phyloP scores from a whole-genome alignment of 2,888 invertebrate genomes.

The Drosophila longiperda region DNA sequence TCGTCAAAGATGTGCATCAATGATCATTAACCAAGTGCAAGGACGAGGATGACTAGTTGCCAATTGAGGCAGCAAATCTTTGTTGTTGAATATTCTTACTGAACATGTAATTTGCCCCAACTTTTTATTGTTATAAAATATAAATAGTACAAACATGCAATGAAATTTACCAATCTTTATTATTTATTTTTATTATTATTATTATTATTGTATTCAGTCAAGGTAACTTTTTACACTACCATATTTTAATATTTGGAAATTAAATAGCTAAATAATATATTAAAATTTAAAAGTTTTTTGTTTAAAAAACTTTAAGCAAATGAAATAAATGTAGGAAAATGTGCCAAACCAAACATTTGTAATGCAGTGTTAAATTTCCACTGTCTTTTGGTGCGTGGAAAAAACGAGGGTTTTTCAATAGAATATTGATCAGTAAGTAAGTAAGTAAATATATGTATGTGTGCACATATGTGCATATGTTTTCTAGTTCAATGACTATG shows the following conservation, averaged over 20 bases:
- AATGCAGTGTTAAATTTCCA: neutral
- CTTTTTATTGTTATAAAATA: neutral
- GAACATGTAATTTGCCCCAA: neutral
- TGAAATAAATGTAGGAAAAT: neutral
- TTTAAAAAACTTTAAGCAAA: no score
- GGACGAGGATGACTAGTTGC: slow-evolving; percentile 16
- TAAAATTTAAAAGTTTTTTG: neutral
- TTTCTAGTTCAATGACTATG: neutral
- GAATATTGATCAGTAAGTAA: neutral
- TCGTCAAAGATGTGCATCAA: slow-evolving; percentile 7
- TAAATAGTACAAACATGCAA: neutral
- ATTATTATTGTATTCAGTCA: no score
- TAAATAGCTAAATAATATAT: neutral
- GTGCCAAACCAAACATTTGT: neutral
- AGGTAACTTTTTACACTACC: neutral
- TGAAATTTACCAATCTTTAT: no score
- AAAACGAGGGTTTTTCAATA: neutral
- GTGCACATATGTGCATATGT: neutral
- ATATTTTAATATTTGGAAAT: neutral
- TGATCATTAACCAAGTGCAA: slow-evolving; percentile 30
- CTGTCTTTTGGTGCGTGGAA: neutral
- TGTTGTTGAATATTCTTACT: neutral
- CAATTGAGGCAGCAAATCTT: slow-evolving; percentile 1
- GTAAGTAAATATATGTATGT: neutral
- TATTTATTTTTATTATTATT: no score